Evolutionary conservation across 1,140 invertebrate species (phyloP).

Genomic region (Drosophila sulfurigaster): DNA sequence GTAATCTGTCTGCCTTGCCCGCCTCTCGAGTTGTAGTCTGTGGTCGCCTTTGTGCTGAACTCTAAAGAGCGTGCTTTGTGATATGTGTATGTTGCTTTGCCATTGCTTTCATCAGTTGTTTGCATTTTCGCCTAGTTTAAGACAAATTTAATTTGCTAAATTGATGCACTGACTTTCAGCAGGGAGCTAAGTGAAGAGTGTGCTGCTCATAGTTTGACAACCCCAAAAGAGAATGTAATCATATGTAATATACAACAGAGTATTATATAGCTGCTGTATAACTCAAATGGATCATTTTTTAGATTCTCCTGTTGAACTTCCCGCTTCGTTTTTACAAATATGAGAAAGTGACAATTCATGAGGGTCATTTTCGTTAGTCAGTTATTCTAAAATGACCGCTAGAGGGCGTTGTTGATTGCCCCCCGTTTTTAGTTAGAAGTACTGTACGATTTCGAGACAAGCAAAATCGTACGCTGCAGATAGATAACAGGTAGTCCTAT

Average conservation of each 20-base stretch:
- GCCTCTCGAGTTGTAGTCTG: neutral
- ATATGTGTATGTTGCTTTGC: constrained; percentile 33
- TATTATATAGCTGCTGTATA: too few relatives aligned
- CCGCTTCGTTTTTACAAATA: too few relatives aligned
- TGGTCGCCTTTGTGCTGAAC: constrained; percentile 29
- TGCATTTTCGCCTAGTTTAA: constrained; percentile 37
- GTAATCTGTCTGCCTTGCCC: neutral
- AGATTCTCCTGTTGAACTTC: too few relatives aligned
- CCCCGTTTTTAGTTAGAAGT: too few relatives aligned
- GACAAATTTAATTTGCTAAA: constrained; percentile 62
- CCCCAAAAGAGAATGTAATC: neutral
- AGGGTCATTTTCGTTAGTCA: too few relatives aligned
- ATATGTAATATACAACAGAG: neutral
- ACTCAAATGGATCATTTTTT: too few relatives aligned
- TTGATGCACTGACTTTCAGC: constrained; percentile 30
- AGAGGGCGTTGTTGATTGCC: too few relatives aligned
- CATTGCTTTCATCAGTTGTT: constrained; percentile 21
- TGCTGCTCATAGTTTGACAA: neutral
- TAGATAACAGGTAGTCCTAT: too few relatives aligned
- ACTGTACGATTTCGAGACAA: too few relatives aligned
- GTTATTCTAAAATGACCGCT: too few relatives aligned
- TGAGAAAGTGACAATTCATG: too few relatives aligned
- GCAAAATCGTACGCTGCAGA: too few relatives aligned
- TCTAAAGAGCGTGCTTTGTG: constrained; percentile 41
- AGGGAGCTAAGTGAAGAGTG: neutral